A percentile compares a stretch with the other conserved stretches of the same genome.
Evolutionary conservation across 2,113 vertebrate species (phyloP).

Genomic region (Rhinopomastus cyanomelas): DNA sequence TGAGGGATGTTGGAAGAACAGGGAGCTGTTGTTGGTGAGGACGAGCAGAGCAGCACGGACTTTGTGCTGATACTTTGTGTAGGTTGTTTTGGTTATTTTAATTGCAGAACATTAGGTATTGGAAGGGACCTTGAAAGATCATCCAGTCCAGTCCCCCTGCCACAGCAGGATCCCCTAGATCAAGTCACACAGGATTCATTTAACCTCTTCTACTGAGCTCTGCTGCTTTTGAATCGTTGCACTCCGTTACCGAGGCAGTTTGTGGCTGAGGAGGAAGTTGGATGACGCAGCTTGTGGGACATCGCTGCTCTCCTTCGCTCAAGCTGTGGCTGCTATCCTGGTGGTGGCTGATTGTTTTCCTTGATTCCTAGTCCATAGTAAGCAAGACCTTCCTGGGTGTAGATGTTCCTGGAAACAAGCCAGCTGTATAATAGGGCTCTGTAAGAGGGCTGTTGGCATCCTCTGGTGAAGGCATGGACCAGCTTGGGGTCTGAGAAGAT

Average conservation of each 20-base stretch:
- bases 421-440: neutral
- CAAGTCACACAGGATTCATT: too few species aligned
- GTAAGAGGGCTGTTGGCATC: neutral
- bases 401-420: neutral
- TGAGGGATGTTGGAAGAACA: neutral
- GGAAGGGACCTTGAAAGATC: too few species aligned
- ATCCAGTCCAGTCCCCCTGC: too few species aligned
- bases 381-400: neutral
- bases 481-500: neutral
- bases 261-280: neutral
- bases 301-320: neutral
- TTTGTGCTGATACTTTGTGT: neutral
- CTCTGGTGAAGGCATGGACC: neutral
- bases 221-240: neutral
- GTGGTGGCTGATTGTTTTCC: neutral
- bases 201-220: neutral
- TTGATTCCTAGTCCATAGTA: neutral
- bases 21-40: accelerated
- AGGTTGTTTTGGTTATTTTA: neutral
- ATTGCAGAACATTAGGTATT: too few species aligned
- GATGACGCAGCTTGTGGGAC: neutral
- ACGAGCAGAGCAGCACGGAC: neutral
- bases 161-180: too few species aligned
- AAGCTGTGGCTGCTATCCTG: neutral
- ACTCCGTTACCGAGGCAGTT: neutral